Evolutionary conservation across 2,113 vertebrate species (phyloP).

Genomic region (Dromiciops gliroides): DNA sequence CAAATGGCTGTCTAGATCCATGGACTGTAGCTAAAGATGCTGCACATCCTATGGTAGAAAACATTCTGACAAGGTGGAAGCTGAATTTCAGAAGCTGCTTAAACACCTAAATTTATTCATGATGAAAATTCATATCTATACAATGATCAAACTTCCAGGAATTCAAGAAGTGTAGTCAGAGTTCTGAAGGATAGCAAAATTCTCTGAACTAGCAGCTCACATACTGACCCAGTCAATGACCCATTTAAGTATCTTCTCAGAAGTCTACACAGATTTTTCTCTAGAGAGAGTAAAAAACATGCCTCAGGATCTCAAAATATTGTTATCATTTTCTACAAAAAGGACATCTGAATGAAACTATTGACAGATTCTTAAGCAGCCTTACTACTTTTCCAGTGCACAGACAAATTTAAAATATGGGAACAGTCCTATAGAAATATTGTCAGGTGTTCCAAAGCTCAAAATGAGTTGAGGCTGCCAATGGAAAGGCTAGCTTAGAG

Average conservation of each 20-base stretch:
- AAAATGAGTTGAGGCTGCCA: background rate
- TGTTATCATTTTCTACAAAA: background rate
- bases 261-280: background rate
- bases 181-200: background rate
- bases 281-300: background rate
- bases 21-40: background rate
- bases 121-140: background rate
- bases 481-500: background rate
- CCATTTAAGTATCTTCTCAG: background rate
- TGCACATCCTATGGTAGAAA: background rate
- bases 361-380: background rate
- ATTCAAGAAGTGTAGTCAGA: background rate
- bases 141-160: background rate
- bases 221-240: background rate
- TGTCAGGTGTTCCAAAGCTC: background rate
- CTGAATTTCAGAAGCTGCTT: background rate
- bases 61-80: background rate
- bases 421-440: background rate
- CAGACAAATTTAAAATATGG: background rate
- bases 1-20: background rate
- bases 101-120: background rate
- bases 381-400: background rate
- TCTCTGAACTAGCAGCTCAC: background rate
- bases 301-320: background rate
- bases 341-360: background rate